Base-by-base conservation (phyloP, 1,140 invertebrate species). In the Rhizoglyphus robini region DNA sequence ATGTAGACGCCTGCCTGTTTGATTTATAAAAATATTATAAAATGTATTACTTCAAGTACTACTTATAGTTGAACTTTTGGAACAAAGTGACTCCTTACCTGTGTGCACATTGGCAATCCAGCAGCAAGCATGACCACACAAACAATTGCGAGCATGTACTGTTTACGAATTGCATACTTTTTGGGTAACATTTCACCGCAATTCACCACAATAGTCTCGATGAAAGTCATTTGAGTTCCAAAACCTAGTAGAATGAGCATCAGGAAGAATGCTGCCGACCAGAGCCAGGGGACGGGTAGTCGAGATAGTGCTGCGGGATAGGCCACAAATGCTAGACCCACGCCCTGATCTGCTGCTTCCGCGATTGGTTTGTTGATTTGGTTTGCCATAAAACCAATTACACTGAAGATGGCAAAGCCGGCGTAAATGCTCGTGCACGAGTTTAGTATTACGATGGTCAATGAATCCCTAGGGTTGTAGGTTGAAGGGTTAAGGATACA, bases 91-190 rank as follows among this genome's bases (percentile, higher is more conserved):
- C n/a, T n/a, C n/a, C n/a, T n/a, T n/a, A n/a, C n/a, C n/a, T n/a
- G n/a, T n/a, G n/a, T n/a, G n/a, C n/a, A n/a, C n/a, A n/a, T n/a
- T n/a, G n/a, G 71, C 23, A 88, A 77, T 47, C 87, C 86, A 34
- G 86, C 81, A 0, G 82, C 70, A 70, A 88, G 88, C 31, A 86
- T 87, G 69, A 85, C 78, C 20, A 86, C 73, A n/a, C 85, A 84
- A 13, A 83, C 82, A 3, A 75, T 77, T 27, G 86, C 76, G 0
- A 86, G 86, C 15, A 88, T 82, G 79, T 82, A 82, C 13, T 83
- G 76, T 74, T 58, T 58, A 15, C 59, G 2, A 1, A n/a, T 36
- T 8, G 15, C 13, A n/a, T n/a, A 30, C 3, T 67, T 69, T 20
- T 73, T 61, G 1, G 73, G 73, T 63, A 63, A 74, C 18, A 72